Conservation (phyloP, 2,888 invertebrate genomes). For the Trichogramma dendrolimi region DNA sequence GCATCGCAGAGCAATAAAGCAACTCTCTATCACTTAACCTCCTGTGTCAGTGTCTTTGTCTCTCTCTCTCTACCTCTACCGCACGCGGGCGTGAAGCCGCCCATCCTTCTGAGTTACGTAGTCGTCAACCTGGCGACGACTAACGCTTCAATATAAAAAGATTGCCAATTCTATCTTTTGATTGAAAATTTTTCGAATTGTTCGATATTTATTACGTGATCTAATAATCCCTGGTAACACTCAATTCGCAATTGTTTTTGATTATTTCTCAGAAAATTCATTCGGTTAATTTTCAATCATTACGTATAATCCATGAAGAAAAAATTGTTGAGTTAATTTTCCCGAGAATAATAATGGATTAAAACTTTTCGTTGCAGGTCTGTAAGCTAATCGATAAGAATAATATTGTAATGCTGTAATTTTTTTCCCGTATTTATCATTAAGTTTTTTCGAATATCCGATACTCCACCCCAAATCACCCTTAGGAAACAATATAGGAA, state of each 20-base stretch:
- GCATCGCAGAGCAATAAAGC: too few species aligned
- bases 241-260: conserved; percentile 15
- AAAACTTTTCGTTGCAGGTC: conserved; percentile 8
- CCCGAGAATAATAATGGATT: too few species aligned
- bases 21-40: too few species aligned
- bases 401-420: conserved; percentile 18
- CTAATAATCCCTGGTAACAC: conserved; percentile 16
- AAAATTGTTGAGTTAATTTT: too few species aligned
- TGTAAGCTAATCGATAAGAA: conserved; percentile 10
- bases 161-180: neutral
- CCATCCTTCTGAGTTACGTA: too few species aligned
- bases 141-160: too few species aligned
- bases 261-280: conserved; percentile 11
- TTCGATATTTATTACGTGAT: conserved; percentile 6
- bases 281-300: conserved; percentile 14
- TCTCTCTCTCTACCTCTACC: too few species aligned
- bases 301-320: conserved; percentile 14
- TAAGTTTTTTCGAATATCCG: neutral
- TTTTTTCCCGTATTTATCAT: neutral
- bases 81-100: too few species aligned
- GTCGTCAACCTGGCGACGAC: too few species aligned
- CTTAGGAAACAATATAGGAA: conserved; percentile 14
- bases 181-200: conserved; percentile 6
- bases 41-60: too few species aligned
- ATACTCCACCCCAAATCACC: conserved; percentile 19